A percentile compares a stretch with the other conserved stretches of the same genome.
These are phyloP conservation scores for Alligator sinensis DNA, from an alignment of 2,113 vertebrate genomes.

Conservation along the genomic window DNA sequence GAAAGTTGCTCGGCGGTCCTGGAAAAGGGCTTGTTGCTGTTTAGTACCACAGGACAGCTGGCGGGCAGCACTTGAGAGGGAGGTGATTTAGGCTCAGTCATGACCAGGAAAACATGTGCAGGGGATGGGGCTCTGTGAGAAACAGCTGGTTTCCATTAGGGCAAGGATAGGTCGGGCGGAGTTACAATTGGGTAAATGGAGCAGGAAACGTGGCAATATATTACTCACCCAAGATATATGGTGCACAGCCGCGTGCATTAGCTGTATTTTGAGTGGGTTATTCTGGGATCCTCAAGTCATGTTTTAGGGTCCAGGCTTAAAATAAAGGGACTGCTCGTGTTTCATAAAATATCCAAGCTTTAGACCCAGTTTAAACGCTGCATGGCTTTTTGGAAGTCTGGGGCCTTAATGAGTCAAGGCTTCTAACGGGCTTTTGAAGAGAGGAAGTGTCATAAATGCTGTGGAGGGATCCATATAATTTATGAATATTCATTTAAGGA, in stretches of 20 bases:
- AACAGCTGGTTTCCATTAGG: constrained; percentile 73
- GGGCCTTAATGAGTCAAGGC: constrained; percentile 48
- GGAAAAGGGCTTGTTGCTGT: neutral
- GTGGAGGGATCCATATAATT: constrained; percentile 53
- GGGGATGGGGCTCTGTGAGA: constrained; percentile 44
- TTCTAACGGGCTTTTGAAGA: constrained; percentile 35
- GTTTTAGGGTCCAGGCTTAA: constrained; percentile 65
- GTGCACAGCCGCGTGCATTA: constrained; percentile 43
- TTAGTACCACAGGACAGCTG: constrained; percentile 58
- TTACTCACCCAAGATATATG: constrained; percentile 70
- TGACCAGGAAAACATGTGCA: constrained; percentile 66
- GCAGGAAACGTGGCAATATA: constrained; percentile 70
- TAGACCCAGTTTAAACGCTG: neutral
- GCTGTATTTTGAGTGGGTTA: constrained; percentile 57
- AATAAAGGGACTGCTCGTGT: constrained; percentile 55
- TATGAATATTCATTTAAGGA: constrained; percentile 57
- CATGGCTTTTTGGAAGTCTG: neutral
- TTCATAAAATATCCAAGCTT: constrained; percentile 53
- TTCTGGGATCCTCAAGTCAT: neutral
- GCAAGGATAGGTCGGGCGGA: constrained; percentile 70
- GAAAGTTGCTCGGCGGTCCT: constrained; percentile 40
- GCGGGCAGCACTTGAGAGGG: constrained; percentile 52
- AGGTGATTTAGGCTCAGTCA: constrained; percentile 68
- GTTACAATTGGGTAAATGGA: constrained; percentile 73
- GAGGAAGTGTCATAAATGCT: constrained; percentile 53